A percentile compares a stretch with the other conserved stretches of the same genome.
Evolutionary conservation across 2,113 vertebrate genomes (phyloP).

Genomic region (Jaculus jaculus): DNA sequence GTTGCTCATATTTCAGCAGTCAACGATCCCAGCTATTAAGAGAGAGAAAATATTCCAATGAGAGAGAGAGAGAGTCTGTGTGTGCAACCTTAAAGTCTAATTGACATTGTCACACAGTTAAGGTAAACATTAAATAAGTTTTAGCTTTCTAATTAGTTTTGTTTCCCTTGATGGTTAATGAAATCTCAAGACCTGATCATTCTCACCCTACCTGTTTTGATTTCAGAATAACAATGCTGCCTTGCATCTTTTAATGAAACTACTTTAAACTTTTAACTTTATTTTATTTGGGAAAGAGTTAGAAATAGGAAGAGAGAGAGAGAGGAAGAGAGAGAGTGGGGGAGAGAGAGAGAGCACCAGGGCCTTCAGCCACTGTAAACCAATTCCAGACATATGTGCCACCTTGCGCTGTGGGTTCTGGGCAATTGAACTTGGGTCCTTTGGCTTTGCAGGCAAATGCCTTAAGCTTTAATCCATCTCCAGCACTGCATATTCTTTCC

Average conservation of each 20-base stretch:
- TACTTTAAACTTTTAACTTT: too few relatives aligned
- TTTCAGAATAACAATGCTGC: not conserved
- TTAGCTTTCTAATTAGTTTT: constrained; percentile 2
- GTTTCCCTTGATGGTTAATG: not conserved
- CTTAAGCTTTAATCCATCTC: too few relatives aligned
- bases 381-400: too few relatives aligned
- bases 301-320: too few relatives aligned
- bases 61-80: not conserved
- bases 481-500: too few relatives aligned
- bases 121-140: constrained; percentile 1
- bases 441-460: too few relatives aligned
- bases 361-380: too few relatives aligned
- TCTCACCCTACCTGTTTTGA: not conserved
- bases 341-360: too few relatives aligned
- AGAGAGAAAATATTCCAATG: not conserved
- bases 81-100: not conserved
- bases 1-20: not conserved
- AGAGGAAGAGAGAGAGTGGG: too few relatives aligned
- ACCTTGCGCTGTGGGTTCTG: too few relatives aligned
- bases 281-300: too few relatives aligned
- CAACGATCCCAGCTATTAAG: not conserved
- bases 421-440: too few relatives aligned
- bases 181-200: not conserved
- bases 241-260: not conserved
- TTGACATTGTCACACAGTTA: not conserved